Conservation (phyloP, 2,888 invertebrate species). For the Synanthedon vespiformis region DNA sequence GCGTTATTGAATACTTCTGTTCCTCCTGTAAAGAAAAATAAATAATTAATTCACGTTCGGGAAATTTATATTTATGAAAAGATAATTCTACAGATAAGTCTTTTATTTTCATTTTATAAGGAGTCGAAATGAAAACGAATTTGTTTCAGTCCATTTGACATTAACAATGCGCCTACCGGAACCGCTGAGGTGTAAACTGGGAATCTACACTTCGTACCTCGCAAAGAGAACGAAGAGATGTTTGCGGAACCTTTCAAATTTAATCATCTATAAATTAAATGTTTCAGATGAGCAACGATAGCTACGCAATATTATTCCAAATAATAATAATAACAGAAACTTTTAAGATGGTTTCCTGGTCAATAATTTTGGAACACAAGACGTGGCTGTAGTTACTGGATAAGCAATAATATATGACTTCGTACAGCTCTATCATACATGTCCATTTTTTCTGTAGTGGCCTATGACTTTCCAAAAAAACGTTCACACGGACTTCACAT, state of each 20-base stretch:
- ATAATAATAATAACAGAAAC: too few species aligned
- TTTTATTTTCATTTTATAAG: too few species aligned
- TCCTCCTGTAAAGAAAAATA: neutral
- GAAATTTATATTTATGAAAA: neutral
- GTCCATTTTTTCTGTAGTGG: too few species aligned
- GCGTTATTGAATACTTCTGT: too few species aligned
- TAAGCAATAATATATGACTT: too few species aligned
- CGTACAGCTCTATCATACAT: too few species aligned
- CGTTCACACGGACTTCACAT: too few species aligned
- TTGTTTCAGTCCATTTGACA: neutral
- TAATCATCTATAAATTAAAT: neutral
- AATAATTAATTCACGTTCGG: neutral
- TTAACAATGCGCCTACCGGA: neutral
- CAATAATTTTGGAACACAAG: too few species aligned
- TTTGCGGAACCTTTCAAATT: neutral
- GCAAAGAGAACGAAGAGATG: neutral
- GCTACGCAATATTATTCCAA: neutral
- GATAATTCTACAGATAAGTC: neutral
- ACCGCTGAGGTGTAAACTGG: neutral
- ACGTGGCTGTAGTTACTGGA: too few species aligned
- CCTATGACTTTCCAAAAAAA: too few species aligned
- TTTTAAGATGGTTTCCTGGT: too few species aligned
- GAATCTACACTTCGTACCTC: neutral
- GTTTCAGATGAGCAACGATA: neutral
- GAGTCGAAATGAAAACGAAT: neutral